Evolutionary conservation across 2,797 vertebrate species (phyloP), one percentile per base, ranked within the genome.

Genomic region (Hippoglossus hippoglossus): DNA sequence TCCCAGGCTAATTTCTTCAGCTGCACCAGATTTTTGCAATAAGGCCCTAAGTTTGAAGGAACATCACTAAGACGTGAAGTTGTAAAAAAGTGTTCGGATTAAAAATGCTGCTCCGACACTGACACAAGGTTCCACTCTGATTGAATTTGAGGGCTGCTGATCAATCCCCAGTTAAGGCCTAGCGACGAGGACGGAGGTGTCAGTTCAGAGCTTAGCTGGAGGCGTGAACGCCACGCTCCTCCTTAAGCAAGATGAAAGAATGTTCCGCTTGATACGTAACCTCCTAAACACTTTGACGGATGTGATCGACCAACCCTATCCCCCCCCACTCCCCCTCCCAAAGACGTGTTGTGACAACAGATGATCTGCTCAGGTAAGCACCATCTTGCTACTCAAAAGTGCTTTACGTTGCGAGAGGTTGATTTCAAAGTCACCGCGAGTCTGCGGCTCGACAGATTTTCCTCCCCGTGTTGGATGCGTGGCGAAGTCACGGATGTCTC

Each of bases 341-440:
- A 69, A 86, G 87, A 92, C 80, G 50, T 44, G 72, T 51, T 8
- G 80, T 80, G 87, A 91, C 88, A 89, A 88, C 90, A 92, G 89
- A 91, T 91, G 89, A 94, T 93, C 84, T 85, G 63, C 92, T 92
- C 88, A 91, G 89, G 92, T 93, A 87, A 87, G 84, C 79, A 82
- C 50, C 88, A 77, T 79, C 78, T 80, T 73, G 81, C 71, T 72
- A 85, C 91, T 92, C 82, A 86, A 89, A 8, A 90, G 88, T 89
- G 84, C 83, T 90, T 90, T 72, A 78, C 83, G 73, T 75, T 71
- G 75, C 82, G 89, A 89, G 83, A 87, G 82, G 88, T 90, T 89
- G 91, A 89, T 93, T 93, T 94, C 91, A 93, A 94, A 93, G 93
- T 92, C 92, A 89, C 80, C 90, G 81, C 87, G 82, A 91, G 93